Percentiles rank a stretch among this genome's conserved stretches.
These are phyloP conservation scores for Columba janthina DNA, from an alignment of 2,113 vertebrate species.

Conservation along the genomic window DNA sequence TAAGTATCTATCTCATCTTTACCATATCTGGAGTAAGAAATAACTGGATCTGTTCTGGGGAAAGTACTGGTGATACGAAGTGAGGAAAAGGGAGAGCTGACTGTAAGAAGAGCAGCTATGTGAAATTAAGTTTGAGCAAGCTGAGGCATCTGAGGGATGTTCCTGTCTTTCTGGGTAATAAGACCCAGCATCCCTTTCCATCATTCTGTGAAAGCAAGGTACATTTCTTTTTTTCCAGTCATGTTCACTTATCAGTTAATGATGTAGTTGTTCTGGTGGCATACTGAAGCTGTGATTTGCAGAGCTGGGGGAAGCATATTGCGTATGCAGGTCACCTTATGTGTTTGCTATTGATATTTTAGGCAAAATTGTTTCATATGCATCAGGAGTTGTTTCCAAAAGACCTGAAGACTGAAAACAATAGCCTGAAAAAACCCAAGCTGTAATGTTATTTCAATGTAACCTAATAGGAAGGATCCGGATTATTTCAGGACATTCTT, in stretches of 20 bases:
- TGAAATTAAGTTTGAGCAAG: neutral
- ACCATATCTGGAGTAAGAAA: neutral
- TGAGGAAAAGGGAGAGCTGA: neutral
- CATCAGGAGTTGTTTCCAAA: neutral
- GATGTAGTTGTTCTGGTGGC: neutral
- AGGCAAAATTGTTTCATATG: neutral
- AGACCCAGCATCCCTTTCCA: neutral
- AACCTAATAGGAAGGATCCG: neutral
- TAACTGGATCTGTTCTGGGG: neutral
- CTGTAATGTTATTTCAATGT: neutral
- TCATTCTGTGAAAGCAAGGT: neutral
- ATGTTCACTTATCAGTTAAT: neutral
- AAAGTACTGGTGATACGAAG: neutral
- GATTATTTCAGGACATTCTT: neutral
- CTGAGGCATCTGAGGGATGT: neutral
- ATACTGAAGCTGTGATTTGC: neutral
- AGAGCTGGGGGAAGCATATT: neutral
- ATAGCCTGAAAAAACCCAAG: accelerated
- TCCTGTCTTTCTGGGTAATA: neutral
- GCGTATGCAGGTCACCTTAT: neutral
- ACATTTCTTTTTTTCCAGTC: neutral
- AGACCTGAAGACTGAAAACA: neutral
- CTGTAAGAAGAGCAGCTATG: neutral
- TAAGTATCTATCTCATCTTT: neutral
- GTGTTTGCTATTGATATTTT: neutral